A percentile compares a stretch with the other conserved stretches of the same genome.
Conservation (phyloP, 2,797 vertebrate genomes). For the Neosilurus mollespiculum region DNA sequence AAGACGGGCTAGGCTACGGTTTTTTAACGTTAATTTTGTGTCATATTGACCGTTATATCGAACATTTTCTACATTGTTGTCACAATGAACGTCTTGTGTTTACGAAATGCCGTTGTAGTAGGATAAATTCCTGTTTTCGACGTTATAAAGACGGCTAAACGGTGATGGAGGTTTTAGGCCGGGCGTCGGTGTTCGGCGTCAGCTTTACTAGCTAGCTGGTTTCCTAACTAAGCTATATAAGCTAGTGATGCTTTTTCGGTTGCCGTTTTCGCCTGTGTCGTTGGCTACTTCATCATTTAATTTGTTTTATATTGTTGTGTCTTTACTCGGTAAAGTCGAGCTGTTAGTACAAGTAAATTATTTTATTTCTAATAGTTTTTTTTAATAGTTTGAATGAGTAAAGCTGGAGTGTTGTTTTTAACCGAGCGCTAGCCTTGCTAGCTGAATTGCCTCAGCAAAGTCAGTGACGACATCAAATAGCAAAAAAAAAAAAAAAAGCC, state of each 20-base stretch:
- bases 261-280: constrained; percentile 7
- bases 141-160: constrained; percentile 51
- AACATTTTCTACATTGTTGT: background rate
- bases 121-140: background rate
- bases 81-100: constrained; percentile 22
- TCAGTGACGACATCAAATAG: constrained; percentile 33
- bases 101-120: constrained; percentile 12
- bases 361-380: background rate
- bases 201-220: constrained; percentile 24
- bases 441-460: constrained; percentile 18
- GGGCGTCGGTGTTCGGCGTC: constrained; percentile 49
- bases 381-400: background rate
- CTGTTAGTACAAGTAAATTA: background rate
- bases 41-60: background rate
- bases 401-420: constrained; percentile 4
- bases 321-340: background rate
- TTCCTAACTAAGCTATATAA: background rate
- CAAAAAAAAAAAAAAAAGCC: background rate
- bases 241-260: background rate
- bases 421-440: background rate
- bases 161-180: constrained; percentile 48
- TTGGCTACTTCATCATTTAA: background rate
- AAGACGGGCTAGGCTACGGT: constrained; percentile 65
- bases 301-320: background rate
- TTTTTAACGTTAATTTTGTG: constrained; percentile 50